Conservation (phyloP, 2,797 vertebrate genomes). For the Leptoclinus maculatus region DNA sequence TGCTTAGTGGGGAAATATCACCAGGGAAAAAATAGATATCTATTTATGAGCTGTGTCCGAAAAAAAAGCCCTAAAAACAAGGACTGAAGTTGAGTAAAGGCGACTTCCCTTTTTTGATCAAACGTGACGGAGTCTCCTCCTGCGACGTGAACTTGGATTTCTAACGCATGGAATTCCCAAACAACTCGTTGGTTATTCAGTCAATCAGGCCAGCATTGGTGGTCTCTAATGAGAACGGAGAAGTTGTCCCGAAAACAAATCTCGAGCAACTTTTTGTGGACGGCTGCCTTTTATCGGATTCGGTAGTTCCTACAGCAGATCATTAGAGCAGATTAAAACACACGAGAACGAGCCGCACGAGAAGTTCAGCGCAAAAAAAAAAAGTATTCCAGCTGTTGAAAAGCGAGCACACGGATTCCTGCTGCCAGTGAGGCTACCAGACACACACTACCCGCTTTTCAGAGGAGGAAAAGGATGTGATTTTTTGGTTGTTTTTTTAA, state of each 20-base stretch:
- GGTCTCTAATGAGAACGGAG: neutral
- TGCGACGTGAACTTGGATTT: slow-evolving; percentile 28
- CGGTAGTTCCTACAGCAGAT: slow-evolving; percentile 22
- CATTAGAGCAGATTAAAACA: slow-evolving; percentile 55
- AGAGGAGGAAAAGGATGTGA: neutral
- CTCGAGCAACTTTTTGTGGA: slow-evolving; percentile 39
- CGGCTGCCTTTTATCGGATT: slow-evolving; percentile 27
- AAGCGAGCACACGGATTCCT: slow-evolving; percentile 44
- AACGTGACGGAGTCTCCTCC: slow-evolving; percentile 53
- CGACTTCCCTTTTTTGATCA: slow-evolving; percentile 69
- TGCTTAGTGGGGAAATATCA: slow-evolving; percentile 68
- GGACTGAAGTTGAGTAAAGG: slow-evolving; percentile 48
- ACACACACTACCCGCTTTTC: slow-evolving; percentile 10
- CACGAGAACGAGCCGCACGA: slow-evolving; percentile 42
- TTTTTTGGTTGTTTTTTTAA: slow-evolving; percentile 19
- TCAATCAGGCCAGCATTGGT: slow-evolving; percentile 45
- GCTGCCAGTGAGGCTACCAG: slow-evolving; percentile 22
- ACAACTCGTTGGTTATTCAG: slow-evolving; percentile 14
- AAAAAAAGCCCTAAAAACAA: slow-evolving; percentile 24
- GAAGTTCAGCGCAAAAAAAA: slow-evolving; percentile 51
- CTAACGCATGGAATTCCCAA: slow-evolving; percentile 17
- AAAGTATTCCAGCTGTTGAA: slow-evolving; percentile 76
- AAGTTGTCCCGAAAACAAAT: slow-evolving; percentile 33
- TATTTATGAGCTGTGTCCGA: slow-evolving; percentile 7
- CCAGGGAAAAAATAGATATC: slow-evolving; percentile 40